Evolutionary conservation across 2,113 vertebrate species (phyloP).

Genomic region (Sturnus vulgaris): DNA sequence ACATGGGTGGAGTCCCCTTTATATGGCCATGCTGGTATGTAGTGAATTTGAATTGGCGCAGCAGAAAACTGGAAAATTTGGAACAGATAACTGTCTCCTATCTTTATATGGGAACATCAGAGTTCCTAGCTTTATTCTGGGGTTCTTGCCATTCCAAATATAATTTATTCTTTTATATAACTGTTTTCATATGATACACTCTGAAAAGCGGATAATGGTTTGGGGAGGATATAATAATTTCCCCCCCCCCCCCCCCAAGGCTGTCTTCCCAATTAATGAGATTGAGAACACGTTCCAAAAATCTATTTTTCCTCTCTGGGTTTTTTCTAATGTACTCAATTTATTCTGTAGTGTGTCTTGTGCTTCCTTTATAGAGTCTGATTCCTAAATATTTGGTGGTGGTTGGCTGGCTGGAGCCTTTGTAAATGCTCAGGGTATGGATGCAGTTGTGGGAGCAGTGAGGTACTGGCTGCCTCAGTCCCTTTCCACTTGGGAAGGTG

Average conservation of each 20-base stretch:
- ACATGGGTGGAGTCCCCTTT: slow-evolving; percentile 60
- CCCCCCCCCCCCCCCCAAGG: not conserved
- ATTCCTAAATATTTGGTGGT: slow-evolving; percentile 10
- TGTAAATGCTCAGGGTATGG: not conserved
- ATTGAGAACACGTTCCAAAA: slow-evolving; percentile 63
- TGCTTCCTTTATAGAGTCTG: slow-evolving; percentile 25
- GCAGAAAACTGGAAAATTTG: slow-evolving; percentile 68
- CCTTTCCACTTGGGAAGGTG: not conserved
- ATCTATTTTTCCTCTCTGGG: slow-evolving; percentile 46
- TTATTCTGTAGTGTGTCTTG: slow-evolving; percentile 43
- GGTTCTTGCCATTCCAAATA: slow-evolving; percentile 73
- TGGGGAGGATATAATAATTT: slow-evolving; percentile 3
- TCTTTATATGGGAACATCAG: slow-evolving; percentile 73
- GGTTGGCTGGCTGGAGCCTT: not conserved
- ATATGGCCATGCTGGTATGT: slow-evolving; percentile 63
- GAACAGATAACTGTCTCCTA: slow-evolving; percentile 73
- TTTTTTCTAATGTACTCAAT: slow-evolving; percentile 49
- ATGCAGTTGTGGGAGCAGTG: not conserved
- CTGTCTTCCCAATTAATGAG: slow-evolving; percentile 70
- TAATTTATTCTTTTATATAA: slow-evolving; percentile 73
- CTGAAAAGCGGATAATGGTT: slow-evolving; percentile 61
- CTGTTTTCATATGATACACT: slow-evolving; percentile 71
- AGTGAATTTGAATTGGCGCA: slow-evolving; percentile 68
- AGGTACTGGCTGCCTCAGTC: accelerated
- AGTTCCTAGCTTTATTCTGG: slow-evolving; percentile 71